A percentile compares a stretch with the other conserved stretches of the same genome.
phyloP scores from a whole-genome alignment of 2,113 vertebrate genomes.

The Lampris incognitus region DNA sequence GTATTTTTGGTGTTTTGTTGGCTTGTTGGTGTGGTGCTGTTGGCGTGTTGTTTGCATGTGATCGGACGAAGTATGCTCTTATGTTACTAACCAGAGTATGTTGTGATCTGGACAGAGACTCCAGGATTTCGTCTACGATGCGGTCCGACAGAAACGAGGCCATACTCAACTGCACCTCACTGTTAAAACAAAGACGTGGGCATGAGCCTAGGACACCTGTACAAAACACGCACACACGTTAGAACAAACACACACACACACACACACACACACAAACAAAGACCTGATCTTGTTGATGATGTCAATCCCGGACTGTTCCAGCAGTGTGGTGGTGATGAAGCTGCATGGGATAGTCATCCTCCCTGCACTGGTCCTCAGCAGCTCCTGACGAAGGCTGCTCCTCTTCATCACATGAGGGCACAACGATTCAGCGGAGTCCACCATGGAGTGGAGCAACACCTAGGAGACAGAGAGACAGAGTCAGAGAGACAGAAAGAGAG shows the following conservation, averaged over 20 bases:
- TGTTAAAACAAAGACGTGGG: constrained; percentile 51
- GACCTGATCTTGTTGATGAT: constrained; percentile 99
- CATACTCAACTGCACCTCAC: constrained; percentile 93
- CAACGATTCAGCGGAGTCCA: constrained; percentile 91
- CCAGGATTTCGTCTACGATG: constrained; percentile 95
- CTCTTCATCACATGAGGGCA: constrained; percentile 94
- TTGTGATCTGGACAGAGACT: constrained; percentile 91
- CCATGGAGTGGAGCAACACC: constrained; percentile 91
- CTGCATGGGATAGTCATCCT: constrained; percentile 88
- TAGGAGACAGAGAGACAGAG: constrained; percentile 55
- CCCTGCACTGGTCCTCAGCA: constrained; percentile 86
- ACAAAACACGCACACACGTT: not conserved
- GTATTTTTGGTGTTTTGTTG: too few relatives aligned
- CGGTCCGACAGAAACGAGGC: constrained; percentile 95
- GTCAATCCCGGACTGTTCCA: constrained; percentile 95
- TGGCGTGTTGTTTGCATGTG: too few relatives aligned
- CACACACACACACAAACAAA: not conserved
- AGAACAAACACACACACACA: not conserved
- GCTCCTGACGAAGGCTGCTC: constrained; percentile 85
- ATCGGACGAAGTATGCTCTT: too few relatives aligned
- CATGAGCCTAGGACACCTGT: not conserved
- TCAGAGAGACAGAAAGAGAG: not conserved
- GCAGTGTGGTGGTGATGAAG: constrained; percentile 91
- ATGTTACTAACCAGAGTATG: constrained; percentile 88
- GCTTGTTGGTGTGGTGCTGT: too few relatives aligned